Conservation (phyloP, 2,888 invertebrate species). For the Coleophora flavipennella region DNA sequence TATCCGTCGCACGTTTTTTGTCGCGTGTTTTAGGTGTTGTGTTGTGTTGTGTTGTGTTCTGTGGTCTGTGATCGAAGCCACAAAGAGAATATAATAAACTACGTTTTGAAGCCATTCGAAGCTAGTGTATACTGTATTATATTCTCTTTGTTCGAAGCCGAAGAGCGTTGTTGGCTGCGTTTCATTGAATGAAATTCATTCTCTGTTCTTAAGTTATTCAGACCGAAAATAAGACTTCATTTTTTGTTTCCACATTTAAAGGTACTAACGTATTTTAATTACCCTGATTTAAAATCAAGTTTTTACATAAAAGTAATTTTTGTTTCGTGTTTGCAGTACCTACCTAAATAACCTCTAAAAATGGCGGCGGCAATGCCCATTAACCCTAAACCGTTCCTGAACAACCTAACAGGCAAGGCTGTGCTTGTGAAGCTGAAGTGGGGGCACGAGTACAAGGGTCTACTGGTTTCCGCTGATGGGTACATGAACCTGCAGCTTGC, state of each 20-base stretch:
- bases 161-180: too few relatives aligned
- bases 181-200: too few relatives aligned
- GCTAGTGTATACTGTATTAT: too few relatives aligned
- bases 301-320: background rate
- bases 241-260: background rate
- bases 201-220: background rate
- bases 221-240: background rate
- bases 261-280: background rate
- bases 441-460: conserved; percentile 99
- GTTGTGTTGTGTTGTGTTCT: too few relatives aligned
- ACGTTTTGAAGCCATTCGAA: too few relatives aligned
- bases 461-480: conserved; percentile 97
- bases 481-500: conserved; percentile 99
- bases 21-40: too few relatives aligned
- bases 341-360: conserved; percentile 32
- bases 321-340: conserved; percentile 14
- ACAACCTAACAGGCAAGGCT: conserved; percentile 97
- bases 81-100: too few relatives aligned
- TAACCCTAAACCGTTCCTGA: conserved; percentile 99
- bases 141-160: too few relatives aligned
- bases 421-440: conserved; percentile 98
- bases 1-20: too few relatives aligned
- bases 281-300: background rate
- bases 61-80: too few relatives aligned
- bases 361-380: conserved; percentile 94